phyloP scores from a whole-genome alignment of 30 jellyfish, hydroid and myxozoan genomes.

The Turritopsis dohrnii region DNA sequence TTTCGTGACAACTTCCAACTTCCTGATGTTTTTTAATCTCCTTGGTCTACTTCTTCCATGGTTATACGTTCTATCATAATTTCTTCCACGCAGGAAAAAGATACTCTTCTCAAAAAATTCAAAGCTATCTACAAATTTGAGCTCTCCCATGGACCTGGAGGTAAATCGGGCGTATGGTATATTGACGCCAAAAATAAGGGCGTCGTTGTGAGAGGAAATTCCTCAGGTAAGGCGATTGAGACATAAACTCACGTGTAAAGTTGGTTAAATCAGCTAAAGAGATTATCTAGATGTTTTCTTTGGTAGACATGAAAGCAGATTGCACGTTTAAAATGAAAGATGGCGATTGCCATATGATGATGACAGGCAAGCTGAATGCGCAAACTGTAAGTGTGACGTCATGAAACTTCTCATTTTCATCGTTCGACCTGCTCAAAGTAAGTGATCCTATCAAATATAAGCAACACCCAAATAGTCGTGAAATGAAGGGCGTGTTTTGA shows the following conservation, averaged over 20 bases:
- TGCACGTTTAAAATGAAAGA: constrained; percentile 82
- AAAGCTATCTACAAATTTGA: constrained; percentile 65
- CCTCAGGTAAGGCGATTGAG: constrained; percentile 30
- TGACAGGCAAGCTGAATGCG: constrained; percentile 87
- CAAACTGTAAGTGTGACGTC: constrained; percentile 61
- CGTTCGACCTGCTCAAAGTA: too few species aligned
- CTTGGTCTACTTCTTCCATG: too few species aligned
- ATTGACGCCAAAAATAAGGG: constrained; percentile 65
- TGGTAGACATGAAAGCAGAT: constrained; percentile 57
- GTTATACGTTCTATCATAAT: not conserved
- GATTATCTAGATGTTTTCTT: not conserved
- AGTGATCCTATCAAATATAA: too few species aligned
- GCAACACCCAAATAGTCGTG: too few species aligned
- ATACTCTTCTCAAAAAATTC: constrained; percentile 43
- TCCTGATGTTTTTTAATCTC: too few species aligned
- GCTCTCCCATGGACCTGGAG: constrained; percentile 59
- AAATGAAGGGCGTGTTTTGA: too few species aligned
- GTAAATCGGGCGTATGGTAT: constrained; percentile 61
- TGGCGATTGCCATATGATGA: constrained; percentile 58
- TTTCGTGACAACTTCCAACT: too few species aligned
- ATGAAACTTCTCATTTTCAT: not conserved
- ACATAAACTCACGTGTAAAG: too few species aligned
- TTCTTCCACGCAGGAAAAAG: constrained; percentile 47
- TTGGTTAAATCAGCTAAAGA: too few species aligned
- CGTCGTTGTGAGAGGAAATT: constrained; percentile 35